Percentiles rank a stretch among this genome's conserved stretches.
Evolutionary conservation across 1,140 invertebrate species (phyloP).

Genomic region (Drosophila eugracilis): DNA sequence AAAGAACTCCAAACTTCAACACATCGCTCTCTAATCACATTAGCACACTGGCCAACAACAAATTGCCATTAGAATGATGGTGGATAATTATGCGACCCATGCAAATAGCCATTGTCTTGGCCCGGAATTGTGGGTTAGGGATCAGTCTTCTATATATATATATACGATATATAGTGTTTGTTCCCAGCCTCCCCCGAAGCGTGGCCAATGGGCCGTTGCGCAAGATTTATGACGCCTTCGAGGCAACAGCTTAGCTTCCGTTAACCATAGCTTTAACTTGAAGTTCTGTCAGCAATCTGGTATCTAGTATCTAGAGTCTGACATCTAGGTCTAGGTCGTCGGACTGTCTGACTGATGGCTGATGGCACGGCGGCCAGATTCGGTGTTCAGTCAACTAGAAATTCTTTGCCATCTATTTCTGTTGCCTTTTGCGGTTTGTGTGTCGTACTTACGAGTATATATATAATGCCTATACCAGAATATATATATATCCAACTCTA

Average conservation of each 20-base stretch:
- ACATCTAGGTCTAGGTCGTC: slow-evolving; percentile 74
- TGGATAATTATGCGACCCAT: slow-evolving; percentile 65
- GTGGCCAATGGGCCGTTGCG: slow-evolving; percentile 72
- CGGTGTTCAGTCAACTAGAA: slow-evolving; percentile 69
- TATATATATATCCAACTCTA: slow-evolving; percentile 19
- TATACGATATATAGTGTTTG: slow-evolving; percentile 14
- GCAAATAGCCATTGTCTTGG: slow-evolving; percentile 57
- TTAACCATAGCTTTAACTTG: slow-evolving; percentile 49
- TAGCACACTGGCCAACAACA: slow-evolving; percentile 76
- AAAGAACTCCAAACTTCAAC: slow-evolving; percentile 33
- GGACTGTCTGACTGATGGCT: slow-evolving; percentile 47
- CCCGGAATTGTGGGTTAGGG: slow-evolving; percentile 13
- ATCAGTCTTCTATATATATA: slow-evolving; percentile 3
- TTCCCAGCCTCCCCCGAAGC: slow-evolving; percentile 27
- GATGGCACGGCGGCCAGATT: slow-evolving; percentile 32
- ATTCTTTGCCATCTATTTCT: slow-evolving; percentile 77
- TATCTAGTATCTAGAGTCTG: slow-evolving; percentile 2
- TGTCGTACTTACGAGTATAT: slow-evolving; percentile 62
- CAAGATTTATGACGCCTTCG: slow-evolving; percentile 78
- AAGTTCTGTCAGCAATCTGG: slow-evolving; percentile 28
- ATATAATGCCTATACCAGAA: slow-evolving; percentile 12
- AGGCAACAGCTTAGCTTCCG: slow-evolving; percentile 55
- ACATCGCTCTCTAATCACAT: slow-evolving; percentile 68
- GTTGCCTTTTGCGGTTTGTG: slow-evolving; percentile 64
- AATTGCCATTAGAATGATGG: slow-evolving; percentile 63